phyloP scores from a whole-genome alignment of 2,113 vertebrate species.

The Bettongia penicillata region DNA sequence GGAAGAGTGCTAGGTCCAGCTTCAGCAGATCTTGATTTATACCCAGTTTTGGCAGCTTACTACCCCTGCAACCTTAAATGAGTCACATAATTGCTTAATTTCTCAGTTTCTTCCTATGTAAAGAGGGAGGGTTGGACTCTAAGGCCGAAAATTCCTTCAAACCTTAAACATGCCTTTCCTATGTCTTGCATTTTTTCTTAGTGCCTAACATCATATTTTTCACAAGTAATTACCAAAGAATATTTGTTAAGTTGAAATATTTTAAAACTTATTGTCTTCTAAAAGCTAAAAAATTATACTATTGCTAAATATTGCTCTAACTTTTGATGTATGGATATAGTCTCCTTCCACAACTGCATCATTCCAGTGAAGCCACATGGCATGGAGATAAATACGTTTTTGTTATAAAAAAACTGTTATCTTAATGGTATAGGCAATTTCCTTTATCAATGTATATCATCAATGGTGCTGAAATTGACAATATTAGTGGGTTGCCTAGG shows the following conservation, averaged over 20 bases:
- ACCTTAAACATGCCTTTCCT: not conserved
- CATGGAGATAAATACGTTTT: not conserved
- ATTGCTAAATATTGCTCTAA: not conserved
- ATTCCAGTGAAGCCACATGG: not conserved
- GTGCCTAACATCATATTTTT: not conserved
- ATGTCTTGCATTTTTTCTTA: not conserved
- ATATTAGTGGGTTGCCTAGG: not conserved
- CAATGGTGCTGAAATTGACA: not conserved
- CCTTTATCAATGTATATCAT: not conserved
- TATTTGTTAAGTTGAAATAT: not conserved
- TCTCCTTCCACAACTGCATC: not conserved
- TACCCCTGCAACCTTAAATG: not conserved
- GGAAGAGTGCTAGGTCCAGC: not conserved
- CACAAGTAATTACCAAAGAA: not conserved
- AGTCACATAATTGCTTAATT: not conserved
- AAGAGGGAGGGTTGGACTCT: not conserved
- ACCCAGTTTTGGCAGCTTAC: not conserved
- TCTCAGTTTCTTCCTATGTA: not conserved
- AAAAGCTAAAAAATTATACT: not conserved
- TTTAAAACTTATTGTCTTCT: not conserved
- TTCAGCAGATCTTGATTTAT: not conserved
- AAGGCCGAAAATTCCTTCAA: not conserved
- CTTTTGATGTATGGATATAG: not conserved
- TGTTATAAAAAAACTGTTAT: not conserved
- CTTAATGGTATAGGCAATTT: not conserved